These are phyloP conservation scores for Platerodrilus igneus DNA, from an alignment of 2,888 invertebrate genomes.

Conservation along the genomic window DNA sequence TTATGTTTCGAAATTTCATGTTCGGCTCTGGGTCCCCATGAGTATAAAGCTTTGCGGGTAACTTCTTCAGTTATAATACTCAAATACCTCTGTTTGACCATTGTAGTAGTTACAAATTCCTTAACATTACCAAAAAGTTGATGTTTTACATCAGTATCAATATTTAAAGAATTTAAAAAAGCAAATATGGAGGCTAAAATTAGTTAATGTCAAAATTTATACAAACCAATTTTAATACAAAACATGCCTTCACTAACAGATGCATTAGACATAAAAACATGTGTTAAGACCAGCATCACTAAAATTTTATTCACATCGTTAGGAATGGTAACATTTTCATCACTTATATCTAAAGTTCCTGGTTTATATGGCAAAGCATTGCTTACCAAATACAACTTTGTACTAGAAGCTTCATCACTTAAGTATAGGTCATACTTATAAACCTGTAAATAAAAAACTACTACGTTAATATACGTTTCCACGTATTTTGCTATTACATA, in stretches of 20 bases:
- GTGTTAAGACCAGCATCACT: conserved; percentile 17
- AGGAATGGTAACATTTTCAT: neutral
- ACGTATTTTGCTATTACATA: neutral
- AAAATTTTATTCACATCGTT: conserved; percentile 18
- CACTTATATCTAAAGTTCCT: neutral
- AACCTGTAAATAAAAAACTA: conserved; percentile 10
- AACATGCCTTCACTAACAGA: conserved; percentile 14
- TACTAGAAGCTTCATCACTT: conserved; percentile 4
- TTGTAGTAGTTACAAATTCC: conserved; percentile 12
- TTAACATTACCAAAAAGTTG: conserved; percentile 20
- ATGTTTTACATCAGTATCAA: conserved; percentile 13
- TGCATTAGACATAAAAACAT: conserved; percentile 18
- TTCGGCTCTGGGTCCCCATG: conserved; percentile 17
- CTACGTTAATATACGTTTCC: neutral
- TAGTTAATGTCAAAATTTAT: neutral
- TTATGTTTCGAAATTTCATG: conserved; percentile 18
- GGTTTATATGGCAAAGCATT: conserved; percentile 11
- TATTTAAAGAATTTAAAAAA: conserved; percentile 14
- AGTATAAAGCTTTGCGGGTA: conserved; percentile 10
- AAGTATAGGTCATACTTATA: conserved; percentile 18
- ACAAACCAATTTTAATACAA: neutral
- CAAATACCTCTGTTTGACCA: conserved; percentile 22
- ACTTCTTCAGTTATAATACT: conserved; percentile 8
- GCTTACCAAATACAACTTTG: conserved; percentile 15
- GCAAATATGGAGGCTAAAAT: conserved; percentile 15